Conservation (phyloP, 2,113 vertebrate genomes). For the Rhinogobius similis region DNA sequence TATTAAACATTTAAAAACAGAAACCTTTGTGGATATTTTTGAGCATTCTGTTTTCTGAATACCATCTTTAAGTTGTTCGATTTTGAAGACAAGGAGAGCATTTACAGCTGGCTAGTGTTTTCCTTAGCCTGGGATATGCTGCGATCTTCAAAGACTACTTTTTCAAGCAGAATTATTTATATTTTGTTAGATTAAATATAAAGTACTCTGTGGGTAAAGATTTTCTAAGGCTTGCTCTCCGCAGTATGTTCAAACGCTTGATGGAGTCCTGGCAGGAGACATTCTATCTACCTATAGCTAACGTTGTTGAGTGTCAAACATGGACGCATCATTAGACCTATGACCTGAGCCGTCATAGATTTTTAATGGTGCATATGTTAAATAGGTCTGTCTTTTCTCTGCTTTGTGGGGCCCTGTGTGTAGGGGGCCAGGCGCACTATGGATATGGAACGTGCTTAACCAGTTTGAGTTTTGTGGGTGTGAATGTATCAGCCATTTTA, state of each 20-base stretch:
- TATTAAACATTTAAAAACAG: neutral
- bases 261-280: neutral
- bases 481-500: neutral
- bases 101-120: neutral
- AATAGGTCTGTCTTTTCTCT: neutral
- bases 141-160: neutral
- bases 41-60: neutral
- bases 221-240: neutral
- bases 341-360: neutral
- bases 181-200: neutral
- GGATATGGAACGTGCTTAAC: neutral
- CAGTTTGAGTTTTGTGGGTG: neutral
- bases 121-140: neutral
- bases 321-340: neutral
- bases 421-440: neutral
- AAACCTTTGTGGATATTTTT: neutral
- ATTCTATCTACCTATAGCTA: neutral
- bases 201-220: neutral
- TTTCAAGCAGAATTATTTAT: conserved; percentile 6
- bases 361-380: neutral
- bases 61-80: neutral
- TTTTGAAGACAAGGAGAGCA: neutral
- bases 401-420: neutral
- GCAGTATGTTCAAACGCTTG: neutral
- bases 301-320: neutral